A percentile compares a stretch with the other conserved stretches of the same genome.
These are phyloP conservation scores for Gymnogyps californianus DNA, from an alignment of 2,113 vertebrate species.

Conservation along the genomic window DNA sequence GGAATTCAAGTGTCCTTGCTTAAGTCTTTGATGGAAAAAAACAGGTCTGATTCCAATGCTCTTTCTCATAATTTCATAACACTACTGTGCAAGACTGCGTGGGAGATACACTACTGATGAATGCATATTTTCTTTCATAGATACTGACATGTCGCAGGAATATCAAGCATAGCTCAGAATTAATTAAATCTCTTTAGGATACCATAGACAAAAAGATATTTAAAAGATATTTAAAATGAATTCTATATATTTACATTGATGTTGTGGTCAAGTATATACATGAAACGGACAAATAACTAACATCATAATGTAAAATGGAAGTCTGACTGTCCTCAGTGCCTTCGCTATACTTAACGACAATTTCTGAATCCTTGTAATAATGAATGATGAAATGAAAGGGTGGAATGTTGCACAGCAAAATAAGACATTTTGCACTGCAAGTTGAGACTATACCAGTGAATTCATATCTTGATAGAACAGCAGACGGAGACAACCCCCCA, in stretches of 20 bases:
- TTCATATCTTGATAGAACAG: conserved; percentile 50
- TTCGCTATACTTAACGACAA: neutral
- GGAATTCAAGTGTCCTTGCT: neutral
- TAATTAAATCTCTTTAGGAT: conserved; percentile 38
- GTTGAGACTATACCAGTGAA: conserved; percentile 58
- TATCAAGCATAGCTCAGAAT: conserved; percentile 48
- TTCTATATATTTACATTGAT: conserved; percentile 48
- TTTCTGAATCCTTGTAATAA: neutral
- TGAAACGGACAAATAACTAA: neutral
- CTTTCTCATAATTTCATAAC: neutral
- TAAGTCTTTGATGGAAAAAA: neutral
- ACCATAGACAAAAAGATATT: conserved; percentile 50
- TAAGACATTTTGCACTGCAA: conserved; percentile 57
- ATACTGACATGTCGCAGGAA: conserved; percentile 43
- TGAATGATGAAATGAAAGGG: neutral
- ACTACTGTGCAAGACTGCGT: neutral
- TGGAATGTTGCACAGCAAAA: conserved; percentile 62
- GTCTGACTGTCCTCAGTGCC: neutral
- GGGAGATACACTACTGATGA: neutral
- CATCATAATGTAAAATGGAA: neutral
- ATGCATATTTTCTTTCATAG: neutral
- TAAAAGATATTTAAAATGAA: conserved; percentile 39
- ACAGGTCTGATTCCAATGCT: neutral
- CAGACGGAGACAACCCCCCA: conserved; percentile 39
- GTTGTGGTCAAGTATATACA: conserved; percentile 40